Evolutionary conservation across 92 coral and sea anemone genomes (phyloP).

Genomic region (Epizoanthus fatuus): DNA sequence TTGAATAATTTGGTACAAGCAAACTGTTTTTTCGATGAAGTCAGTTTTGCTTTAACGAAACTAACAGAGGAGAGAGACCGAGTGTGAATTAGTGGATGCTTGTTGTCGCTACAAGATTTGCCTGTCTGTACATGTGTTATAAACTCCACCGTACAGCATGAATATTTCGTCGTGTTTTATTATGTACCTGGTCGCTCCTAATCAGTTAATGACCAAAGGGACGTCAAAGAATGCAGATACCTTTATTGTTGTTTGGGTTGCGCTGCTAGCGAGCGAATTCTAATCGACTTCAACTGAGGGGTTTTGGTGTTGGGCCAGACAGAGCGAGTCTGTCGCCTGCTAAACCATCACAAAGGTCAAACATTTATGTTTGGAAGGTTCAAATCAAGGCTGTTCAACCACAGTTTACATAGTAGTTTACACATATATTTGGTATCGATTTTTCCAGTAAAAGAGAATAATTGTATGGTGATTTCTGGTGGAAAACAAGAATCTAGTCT

Average conservation of each 20-base stretch:
- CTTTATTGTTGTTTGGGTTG: not conserved
- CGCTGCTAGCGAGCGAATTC: not conserved
- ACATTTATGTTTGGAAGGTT: not conserved
- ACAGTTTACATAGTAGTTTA: not conserved
- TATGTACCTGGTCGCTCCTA: not conserved
- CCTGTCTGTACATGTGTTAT: conserved; percentile 41
- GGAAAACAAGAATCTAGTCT: not conserved
- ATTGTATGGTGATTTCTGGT: not conserved
- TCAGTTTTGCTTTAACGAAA: not conserved
- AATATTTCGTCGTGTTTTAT: conserved; percentile 22
- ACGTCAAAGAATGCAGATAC: conserved; percentile 3
- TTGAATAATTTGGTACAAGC: not conserved
- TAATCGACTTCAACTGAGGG: not conserved
- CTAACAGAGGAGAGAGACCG: not conserved
- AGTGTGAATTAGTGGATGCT: not conserved
- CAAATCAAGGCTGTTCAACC: conserved; percentile 12
- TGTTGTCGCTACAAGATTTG: conserved; percentile 10
- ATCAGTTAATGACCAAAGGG: not conserved
- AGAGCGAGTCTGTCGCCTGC: not conserved
- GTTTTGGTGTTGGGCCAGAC: conserved; percentile 16
- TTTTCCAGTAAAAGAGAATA: not conserved
- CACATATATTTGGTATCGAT: not conserved
- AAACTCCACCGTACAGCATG: not conserved
- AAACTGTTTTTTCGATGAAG: not conserved
- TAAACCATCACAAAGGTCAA: not conserved